phyloP scores from a whole-genome alignment of 2,888 invertebrate species.

The Acutogordius australiensis region DNA sequence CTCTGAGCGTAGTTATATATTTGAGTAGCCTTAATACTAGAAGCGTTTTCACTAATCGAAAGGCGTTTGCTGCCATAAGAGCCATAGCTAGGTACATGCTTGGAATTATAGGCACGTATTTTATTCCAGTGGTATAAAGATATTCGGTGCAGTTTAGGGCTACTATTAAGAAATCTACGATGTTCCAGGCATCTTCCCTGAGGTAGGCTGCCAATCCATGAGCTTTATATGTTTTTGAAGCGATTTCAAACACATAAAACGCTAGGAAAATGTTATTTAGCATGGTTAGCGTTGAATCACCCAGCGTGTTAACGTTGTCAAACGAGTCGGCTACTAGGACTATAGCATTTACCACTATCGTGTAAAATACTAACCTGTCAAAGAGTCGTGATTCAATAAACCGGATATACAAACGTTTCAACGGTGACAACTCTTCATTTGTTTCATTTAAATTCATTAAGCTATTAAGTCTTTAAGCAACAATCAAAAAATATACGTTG shows the following conservation, averaged over 20 bases:
- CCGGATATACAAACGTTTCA: no score
- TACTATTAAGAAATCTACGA: background rate
- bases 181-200: background rate
- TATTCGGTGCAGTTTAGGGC: background rate
- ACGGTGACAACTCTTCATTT: no score
- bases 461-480: no score
- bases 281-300: background rate
- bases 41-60: background rate
- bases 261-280: background rate
- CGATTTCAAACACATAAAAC: background rate
- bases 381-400: no score
- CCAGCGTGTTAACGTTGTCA: background rate
- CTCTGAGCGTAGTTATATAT: background rate
- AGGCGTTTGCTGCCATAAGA: background rate
- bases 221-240: background rate
- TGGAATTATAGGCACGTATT: background rate
- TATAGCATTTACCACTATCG: background rate
- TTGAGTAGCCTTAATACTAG: background rate
- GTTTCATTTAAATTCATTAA: no score
- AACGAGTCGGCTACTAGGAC: background rate
- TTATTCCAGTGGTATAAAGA: background rate
- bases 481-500: no score
- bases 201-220: background rate
- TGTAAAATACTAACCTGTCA: background rate
- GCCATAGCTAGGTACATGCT: background rate